Percentiles rank a stretch among this genome's conserved stretches.
Conservation (phyloP, 2,888 invertebrate species). For the Cheilosia soror region DNA sequence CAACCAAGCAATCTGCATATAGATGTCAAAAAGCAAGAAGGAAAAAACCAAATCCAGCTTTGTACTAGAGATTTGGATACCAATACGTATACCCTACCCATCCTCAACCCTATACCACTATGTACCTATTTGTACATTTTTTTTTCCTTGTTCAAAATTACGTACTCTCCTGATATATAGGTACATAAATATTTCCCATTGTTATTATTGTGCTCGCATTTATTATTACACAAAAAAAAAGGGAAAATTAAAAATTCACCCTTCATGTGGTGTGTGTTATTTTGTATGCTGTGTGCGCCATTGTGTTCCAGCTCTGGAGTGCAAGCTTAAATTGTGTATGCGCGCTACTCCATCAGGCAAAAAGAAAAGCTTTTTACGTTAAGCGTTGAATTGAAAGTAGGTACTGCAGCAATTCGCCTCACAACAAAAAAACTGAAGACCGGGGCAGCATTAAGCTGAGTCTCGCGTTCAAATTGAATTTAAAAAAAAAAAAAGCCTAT, state of each 20-base stretch:
- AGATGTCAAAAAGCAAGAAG: neutral
- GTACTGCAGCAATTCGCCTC: neutral
- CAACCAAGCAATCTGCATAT: slow-evolving; percentile 4
- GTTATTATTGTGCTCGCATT: slow-evolving; percentile 16
- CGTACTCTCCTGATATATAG: neutral
- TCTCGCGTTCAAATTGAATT: too few relatives aligned
- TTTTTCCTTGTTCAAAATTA: neutral
- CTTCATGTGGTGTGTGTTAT: neutral
- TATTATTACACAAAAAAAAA: neutral
- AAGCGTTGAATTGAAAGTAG: neutral
- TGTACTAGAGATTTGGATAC: neutral
- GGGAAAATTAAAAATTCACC: neutral
- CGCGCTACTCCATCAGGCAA: neutral
- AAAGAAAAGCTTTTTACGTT: slow-evolving; percentile 1
- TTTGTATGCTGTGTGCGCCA: neutral
- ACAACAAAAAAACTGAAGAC: too few relatives aligned
- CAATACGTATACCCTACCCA: too few relatives aligned
- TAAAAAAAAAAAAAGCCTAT: too few relatives aligned
- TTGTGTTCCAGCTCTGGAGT: neutral
- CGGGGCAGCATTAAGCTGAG: too few relatives aligned
- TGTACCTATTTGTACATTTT: too few relatives aligned
- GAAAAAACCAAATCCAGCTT: neutral
- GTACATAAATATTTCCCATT: slow-evolving; percentile 4
- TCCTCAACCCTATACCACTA: too few relatives aligned
- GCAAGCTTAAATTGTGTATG: slow-evolving; percentile 13